Percentiles rank a stretch among this genome's conserved stretches.
phyloP scores from a whole-genome alignment of 2,797 vertebrate genomes.

The Tangara arthus region DNA sequence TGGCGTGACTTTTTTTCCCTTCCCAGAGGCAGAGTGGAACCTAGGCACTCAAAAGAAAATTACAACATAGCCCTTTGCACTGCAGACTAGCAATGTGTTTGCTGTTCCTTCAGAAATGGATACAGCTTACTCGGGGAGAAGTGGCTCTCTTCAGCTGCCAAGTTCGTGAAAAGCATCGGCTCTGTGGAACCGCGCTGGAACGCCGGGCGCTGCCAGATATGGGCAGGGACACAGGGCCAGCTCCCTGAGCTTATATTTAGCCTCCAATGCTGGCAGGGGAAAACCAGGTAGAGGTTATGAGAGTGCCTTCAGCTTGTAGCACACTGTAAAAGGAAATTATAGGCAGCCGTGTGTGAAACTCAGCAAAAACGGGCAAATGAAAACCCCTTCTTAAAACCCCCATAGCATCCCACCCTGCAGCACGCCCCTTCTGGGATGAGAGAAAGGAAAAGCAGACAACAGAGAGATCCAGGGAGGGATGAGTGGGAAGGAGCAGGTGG shows the following conservation, averaged over 20 bases:
- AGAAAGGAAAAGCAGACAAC: not conserved
- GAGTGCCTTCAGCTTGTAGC: not conserved
- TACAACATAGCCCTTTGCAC: not conserved
- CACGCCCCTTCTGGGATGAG: not conserved
- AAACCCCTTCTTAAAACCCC: not conserved
- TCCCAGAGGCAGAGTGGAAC: not conserved
- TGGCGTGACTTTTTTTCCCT: not conserved
- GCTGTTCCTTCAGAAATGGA: constrained; percentile 22
- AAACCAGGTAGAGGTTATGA: not conserved
- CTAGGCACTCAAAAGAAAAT: not conserved
- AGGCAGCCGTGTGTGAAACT: not conserved
- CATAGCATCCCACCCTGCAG: fast-evolving
- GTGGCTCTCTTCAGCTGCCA: constrained; percentile 3
- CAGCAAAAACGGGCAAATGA: not conserved
- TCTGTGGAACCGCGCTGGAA: not conserved
- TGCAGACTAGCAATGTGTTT: constrained; percentile 23
- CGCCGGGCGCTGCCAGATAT: constrained; percentile 39
- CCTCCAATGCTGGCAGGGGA: constrained; percentile 4
- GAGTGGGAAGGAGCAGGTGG: not conserved
- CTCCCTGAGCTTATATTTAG: constrained; percentile 51
- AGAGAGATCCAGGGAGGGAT: not conserved
- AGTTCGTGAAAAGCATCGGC: constrained; percentile 33
- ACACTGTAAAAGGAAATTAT: not conserved
- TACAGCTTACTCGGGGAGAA: constrained; percentile 2
- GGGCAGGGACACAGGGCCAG: not conserved